Conservation (phyloP, 2,888 invertebrate genomes). For the Deroplatys truncata region DNA sequence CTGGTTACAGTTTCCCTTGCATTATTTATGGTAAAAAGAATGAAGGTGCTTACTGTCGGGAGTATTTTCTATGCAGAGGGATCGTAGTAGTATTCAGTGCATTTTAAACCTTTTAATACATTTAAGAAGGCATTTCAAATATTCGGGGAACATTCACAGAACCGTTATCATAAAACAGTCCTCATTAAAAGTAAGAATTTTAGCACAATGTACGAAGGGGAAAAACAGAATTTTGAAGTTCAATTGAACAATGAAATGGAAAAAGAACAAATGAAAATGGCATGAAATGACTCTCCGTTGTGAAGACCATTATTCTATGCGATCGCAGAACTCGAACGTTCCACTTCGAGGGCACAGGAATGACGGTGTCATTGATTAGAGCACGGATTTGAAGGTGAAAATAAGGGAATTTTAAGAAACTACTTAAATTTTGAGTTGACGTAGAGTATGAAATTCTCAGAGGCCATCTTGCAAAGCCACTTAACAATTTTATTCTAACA, state of each 20-base stretch:
- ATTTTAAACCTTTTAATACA: not conserved
- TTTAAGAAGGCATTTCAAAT: not conserved
- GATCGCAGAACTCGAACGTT: not conserved
- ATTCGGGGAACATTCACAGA: not conserved
- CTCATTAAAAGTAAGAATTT: not conserved
- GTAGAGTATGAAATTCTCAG: not conserved
- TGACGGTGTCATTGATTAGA: not conserved
- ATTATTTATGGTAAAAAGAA: not conserved
- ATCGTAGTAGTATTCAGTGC: not conserved
- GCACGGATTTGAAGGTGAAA: not conserved
- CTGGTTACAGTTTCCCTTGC: not conserved
- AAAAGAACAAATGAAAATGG: not conserved
- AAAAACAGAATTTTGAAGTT: not conserved
- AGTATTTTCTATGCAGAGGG: not conserved
- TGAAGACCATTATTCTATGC: not conserved
- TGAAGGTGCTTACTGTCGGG: not conserved
- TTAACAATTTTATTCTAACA: not conserved
- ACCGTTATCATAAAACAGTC: not conserved
- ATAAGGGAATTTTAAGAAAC: too few species aligned
- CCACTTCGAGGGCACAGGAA: too few species aligned
- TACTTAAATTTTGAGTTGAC: too few species aligned
- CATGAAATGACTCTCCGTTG: not conserved
- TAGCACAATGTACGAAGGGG: too few species aligned
- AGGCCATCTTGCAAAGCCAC: not conserved
- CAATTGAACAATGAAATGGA: not conserved